Evolutionary conservation across 2,888 invertebrate species (phyloP), one percentile per base, ranked within the genome.

Genomic region (Epirrhoe tristata): DNA sequence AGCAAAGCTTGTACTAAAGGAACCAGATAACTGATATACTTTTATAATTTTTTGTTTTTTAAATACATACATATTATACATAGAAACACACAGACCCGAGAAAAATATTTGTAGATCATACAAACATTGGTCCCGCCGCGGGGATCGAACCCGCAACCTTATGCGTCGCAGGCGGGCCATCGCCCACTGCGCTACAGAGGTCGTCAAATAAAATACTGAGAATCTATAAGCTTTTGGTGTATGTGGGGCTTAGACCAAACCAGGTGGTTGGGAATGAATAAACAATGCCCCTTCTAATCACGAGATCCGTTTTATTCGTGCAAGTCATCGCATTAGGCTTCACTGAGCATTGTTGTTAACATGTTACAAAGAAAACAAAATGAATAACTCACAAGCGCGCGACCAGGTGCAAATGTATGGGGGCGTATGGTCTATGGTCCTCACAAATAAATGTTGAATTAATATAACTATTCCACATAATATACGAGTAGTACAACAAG

Each of bases 231-330:
- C 17, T 8, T 7, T 14, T 31, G 24, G 31, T 59, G 52, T 24
- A 52, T 43, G 39, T 32, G 16, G 24, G 24, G 7, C 31, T 14
- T 36, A 36, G 32, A 48, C 53, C 10, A 32, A 57, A 61, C 70
- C 73, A 73, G 74, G 67, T 73, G 74, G 70, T 67, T 70, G 66
- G 66, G 60, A 71, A 82, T 80, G 82, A 87, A 85, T 83, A 87
- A 86, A 90, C 88, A 89, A 90, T 86, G 81, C 79, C 67, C 71
- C 80, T 85, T 84, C 80, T 85, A 85, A 88, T 86, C 83, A 76
- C 80, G 85, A 79, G 82, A 84, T 86, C 81, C 79, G 75, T 79
- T 79, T 78, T 79, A 82, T 83, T 81, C 71, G 77, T 79, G 74
- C 78, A 76, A 85, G 84, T 85, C 87, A 89, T 84, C 81, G 76